A percentile compares a stretch with the other conserved stretches of the same genome.
These are phyloP conservation scores for Hafferia zeledoni DNA, from an alignment of 2,797 vertebrate species.

Conservation along the genomic window DNA sequence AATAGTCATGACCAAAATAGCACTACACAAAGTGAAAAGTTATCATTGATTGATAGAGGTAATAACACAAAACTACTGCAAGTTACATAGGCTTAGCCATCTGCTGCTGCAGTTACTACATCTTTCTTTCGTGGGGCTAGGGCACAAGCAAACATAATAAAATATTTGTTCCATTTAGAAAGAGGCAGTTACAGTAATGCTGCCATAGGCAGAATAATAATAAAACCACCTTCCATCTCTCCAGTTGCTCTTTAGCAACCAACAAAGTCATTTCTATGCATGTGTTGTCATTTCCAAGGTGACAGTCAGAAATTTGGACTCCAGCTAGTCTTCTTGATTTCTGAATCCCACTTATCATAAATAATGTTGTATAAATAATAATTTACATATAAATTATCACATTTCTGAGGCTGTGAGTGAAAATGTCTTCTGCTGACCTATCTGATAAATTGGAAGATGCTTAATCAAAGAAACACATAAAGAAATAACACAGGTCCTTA, in stretches of 20 bases:
- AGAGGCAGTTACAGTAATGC: not conserved
- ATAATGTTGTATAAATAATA: not conserved
- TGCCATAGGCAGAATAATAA: not conserved
- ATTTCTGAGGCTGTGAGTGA: not conserved
- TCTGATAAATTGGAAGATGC: not conserved
- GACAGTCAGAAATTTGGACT: not conserved
- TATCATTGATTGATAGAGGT: constrained; percentile 8
- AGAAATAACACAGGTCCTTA: not conserved
- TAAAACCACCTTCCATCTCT: not conserved
- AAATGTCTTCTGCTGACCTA: not conserved
- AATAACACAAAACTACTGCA: not conserved
- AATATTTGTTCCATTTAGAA: not conserved
- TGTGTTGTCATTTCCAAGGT: not conserved
- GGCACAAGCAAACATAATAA: not conserved
- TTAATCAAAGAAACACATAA: not conserved
- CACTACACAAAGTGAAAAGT: not conserved
- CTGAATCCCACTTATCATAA: not conserved
- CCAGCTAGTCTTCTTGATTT: not conserved
- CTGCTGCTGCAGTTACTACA: not conserved
- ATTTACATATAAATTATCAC: not conserved
- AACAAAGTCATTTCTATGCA: not conserved
- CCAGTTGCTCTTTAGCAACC: not conserved
- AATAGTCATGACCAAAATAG: not conserved
- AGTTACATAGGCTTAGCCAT: not conserved
- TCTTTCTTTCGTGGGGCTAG: not conserved